phyloP scores from a whole-genome alignment of 1,140 invertebrate species.

The Agrilus planipennis region DNA sequence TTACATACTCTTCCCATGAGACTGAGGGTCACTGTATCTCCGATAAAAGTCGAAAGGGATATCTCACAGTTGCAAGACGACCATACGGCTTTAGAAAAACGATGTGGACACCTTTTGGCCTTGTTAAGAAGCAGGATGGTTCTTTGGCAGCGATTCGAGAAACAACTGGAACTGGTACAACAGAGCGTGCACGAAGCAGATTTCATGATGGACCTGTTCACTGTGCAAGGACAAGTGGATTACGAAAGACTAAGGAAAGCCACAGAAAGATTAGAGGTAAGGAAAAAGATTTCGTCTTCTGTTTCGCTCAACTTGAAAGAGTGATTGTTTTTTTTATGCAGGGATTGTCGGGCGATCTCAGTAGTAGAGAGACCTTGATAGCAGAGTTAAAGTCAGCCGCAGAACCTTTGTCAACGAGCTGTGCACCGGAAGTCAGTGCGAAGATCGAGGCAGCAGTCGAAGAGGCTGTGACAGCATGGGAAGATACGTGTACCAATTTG shows the following conservation, averaged over 20 bases:
- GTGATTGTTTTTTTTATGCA: constrained; percentile 10
- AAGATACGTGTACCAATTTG: constrained; percentile 59
- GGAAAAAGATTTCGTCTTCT: constrained; percentile 21
- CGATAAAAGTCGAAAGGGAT: constrained; percentile 57
- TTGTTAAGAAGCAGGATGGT: constrained; percentile 50
- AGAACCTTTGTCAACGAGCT: constrained; percentile 53
- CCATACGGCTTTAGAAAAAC: constrained; percentile 54
- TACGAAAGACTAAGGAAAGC: constrained; percentile 68
- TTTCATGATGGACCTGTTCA: constrained; percentile 73
- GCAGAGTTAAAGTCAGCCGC: constrained; percentile 54
- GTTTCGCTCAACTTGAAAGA: neutral
- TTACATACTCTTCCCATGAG: constrained; percentile 62
- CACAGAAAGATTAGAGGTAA: constrained; percentile 66
- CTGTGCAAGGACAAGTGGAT: constrained; percentile 67
- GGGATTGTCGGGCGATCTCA: constrained; percentile 45
- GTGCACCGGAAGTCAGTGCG: constrained; percentile 53
- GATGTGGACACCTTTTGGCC: constrained; percentile 50
- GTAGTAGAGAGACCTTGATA: constrained; percentile 53
- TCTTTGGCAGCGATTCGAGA: constrained; percentile 62
- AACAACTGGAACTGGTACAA: constrained; percentile 62
- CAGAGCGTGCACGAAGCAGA: constrained; percentile 69
- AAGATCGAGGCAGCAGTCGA: constrained; percentile 57
- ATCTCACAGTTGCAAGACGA: constrained; percentile 61
- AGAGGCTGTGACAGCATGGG: constrained; percentile 62
- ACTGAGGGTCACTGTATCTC: constrained; percentile 58